These are phyloP conservation scores for Carapus acus DNA, from an alignment of 2,797 vertebrate genomes.

Conservation along the genomic window DNA sequence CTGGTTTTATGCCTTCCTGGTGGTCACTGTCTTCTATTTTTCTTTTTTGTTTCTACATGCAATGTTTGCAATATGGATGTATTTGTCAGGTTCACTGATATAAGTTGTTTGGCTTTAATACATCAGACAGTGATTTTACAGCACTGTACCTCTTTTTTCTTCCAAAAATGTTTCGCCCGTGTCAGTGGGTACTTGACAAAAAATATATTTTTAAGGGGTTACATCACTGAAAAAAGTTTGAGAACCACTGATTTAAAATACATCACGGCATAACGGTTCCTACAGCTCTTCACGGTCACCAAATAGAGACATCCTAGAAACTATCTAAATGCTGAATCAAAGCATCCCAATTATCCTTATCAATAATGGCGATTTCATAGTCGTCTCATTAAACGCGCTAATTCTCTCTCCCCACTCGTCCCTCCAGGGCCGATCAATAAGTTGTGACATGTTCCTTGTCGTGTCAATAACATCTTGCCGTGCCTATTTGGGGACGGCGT, in stretches of 20 bases:
- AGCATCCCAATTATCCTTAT: slow-evolving; percentile 37
- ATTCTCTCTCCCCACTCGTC: slow-evolving; percentile 44
- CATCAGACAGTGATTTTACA: too few species aligned
- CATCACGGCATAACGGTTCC: background rate
- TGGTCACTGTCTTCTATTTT: too few species aligned
- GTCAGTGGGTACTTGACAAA: too few species aligned
- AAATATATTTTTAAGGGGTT: too few species aligned
- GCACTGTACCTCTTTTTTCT: too few species aligned
- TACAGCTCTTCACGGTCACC: slow-evolving; percentile 3
- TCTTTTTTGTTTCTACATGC: too few species aligned
- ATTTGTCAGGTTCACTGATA: too few species aligned
- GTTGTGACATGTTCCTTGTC: slow-evolving; percentile 48
- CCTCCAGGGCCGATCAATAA: slow-evolving; percentile 43
- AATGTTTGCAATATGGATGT: too few species aligned
- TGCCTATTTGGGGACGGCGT: slow-evolving; percentile 43
- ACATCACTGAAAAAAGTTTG: too few species aligned
- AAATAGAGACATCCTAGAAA: slow-evolving; percentile 9
- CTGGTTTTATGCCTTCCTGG: too few species aligned
- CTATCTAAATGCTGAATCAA: slow-evolving; percentile 14
- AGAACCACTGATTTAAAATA: background rate
- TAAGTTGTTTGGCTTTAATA: too few species aligned
- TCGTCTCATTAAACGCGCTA: slow-evolving; percentile 32
- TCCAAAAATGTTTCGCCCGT: too few species aligned
- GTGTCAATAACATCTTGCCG: slow-evolving; percentile 50
- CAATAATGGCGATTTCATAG: slow-evolving; percentile 34